A percentile compares a stretch with the other conserved stretches of the same genome.
phyloP scores from a whole-genome alignment of 2,113 vertebrate genomes.

The Boulengeromyrus knoepffleri region DNA sequence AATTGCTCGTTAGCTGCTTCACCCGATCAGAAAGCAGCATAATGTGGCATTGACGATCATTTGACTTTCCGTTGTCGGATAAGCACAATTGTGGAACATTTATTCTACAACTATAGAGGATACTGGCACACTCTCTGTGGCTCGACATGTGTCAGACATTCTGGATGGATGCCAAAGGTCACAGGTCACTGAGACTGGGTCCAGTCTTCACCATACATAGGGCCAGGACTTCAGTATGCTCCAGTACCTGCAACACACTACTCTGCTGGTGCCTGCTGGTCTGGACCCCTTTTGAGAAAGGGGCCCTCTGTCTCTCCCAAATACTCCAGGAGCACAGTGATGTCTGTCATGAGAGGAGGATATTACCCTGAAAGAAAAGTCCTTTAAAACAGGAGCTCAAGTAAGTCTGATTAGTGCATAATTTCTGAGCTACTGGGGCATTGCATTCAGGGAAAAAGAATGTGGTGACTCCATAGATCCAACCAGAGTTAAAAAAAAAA shows the following conservation, averaged over 20 bases:
- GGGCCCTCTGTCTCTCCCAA: slow-evolving; percentile 23
- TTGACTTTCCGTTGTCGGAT: not conserved
- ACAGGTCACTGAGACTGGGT: slow-evolving; percentile 9
- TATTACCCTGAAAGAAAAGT: slow-evolving; percentile 16
- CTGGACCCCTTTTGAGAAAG: slow-evolving; percentile 16
- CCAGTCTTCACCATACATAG: not conserved
- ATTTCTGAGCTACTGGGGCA: not conserved
- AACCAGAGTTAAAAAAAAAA: not conserved
- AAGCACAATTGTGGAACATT: not conserved
- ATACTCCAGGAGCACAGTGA: slow-evolving; percentile 30
- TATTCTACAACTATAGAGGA: not conserved
- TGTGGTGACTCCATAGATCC: not conserved
- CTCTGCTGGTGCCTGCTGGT: slow-evolving; percentile 28
- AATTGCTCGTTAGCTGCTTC: not conserved
- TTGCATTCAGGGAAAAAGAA: not conserved
- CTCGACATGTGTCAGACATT: not conserved
- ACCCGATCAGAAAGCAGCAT: not conserved
- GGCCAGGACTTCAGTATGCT: not conserved
- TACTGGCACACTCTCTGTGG: not conserved
- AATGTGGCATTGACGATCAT: no score
- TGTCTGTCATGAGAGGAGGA: slow-evolving; percentile 24
- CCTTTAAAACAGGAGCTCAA: not conserved
- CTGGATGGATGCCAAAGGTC: not conserved
- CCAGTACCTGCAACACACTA: not conserved
- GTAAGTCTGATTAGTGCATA: not conserved